These are phyloP conservation scores for Parotocinclus haroldoi DNA, from an alignment of 2,797 vertebrate species.

Conservation along the genomic window DNA sequence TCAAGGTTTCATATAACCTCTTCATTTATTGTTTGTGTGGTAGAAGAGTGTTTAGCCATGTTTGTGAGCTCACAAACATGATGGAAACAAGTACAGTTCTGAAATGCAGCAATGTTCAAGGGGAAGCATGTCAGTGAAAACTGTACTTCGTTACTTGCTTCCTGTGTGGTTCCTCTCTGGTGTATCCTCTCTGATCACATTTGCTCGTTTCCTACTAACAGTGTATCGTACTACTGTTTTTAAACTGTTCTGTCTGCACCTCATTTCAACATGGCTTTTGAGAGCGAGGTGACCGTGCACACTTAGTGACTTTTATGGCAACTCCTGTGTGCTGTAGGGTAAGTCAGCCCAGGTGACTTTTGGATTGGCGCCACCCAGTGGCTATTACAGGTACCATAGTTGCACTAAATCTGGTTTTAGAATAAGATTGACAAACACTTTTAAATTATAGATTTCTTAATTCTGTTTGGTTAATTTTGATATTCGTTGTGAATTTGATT, in stretches of 20 bases:
- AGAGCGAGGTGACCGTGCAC: conserved; percentile 7
- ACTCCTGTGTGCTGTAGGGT: conserved; percentile 18
- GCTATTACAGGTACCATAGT: no score
- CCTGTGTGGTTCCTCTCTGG: conserved; percentile 34
- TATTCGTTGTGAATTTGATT: no score
- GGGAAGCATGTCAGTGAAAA: conserved; percentile 46
- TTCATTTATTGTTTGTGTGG: not conserved
- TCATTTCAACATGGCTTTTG: conserved; percentile 28
- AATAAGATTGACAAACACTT: no score
- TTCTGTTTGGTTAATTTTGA: no score
- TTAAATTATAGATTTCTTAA: no score
- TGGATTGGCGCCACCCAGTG: not conserved
- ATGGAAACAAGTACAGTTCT: conserved; percentile 48
- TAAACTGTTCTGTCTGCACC: conserved; percentile 1
- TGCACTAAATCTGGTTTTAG: no score
- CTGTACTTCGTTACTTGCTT: conserved; percentile 8
- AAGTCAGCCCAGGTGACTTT: conserved; percentile 22
- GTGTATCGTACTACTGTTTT: conserved; percentile 50
- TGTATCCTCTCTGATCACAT: conserved; percentile 22
- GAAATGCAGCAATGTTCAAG: conserved; percentile 33
- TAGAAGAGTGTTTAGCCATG: not conserved
- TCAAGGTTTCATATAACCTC: conserved; percentile 1
- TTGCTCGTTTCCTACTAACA: conserved; percentile 53
- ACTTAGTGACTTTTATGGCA: no score
- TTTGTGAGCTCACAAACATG: not conserved